Evolutionary conservation across 2,797 vertebrate genomes (phyloP), one percentile per base, ranked within the genome.

Genomic region (Smutsia gigantea): DNA sequence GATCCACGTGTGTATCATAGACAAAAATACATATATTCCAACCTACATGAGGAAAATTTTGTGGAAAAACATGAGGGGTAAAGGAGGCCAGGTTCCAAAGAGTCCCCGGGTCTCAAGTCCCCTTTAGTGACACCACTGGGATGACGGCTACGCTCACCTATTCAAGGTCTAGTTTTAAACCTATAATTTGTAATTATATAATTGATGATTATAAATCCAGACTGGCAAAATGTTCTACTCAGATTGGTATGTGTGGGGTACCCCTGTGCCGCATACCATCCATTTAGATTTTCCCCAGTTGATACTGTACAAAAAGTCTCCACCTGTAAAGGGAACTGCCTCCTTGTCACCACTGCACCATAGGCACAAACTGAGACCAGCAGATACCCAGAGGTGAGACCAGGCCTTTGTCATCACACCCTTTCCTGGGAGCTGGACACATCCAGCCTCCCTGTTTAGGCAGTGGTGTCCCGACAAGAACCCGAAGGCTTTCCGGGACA

Each of bases 401-500:
- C 2, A n/a, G 7, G 23, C 10, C n/a, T 39, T 87, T 42, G 37
- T 23, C 19, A 5, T 23, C n/a, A 15, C 1, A 12, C 9, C 23
- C 34, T 64, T 21, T 71, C 53, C 23, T 7, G 14, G 8, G 39
- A 19, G 8, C 66, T 7, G 39, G 49, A 37, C 84, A 55, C 18
- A 13, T 8, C 8, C 27, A 34, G 29, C 15, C 8, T 19, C 31
- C 12, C 21, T 0, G 27, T 17, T 27, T 7, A 3, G 25, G 23
- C 1, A 23, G 2, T 0, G 4, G 31, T 27, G 49, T 46, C 63
- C 77, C 64, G 57, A 55, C 14, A 9, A 55, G 69, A 8, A n/a
- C 18, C 8, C 0, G 3, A 8, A 8, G 42, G 51, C 18, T 18
- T n/a, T 1, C 11, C 0, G 8, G 34, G 55, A 18, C 6, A 21